A percentile compares a stretch with the other conserved stretches of the same genome.
phyloP scores from a whole-genome alignment of 2,113 vertebrate species.

The Stercorarius parasiticus region DNA sequence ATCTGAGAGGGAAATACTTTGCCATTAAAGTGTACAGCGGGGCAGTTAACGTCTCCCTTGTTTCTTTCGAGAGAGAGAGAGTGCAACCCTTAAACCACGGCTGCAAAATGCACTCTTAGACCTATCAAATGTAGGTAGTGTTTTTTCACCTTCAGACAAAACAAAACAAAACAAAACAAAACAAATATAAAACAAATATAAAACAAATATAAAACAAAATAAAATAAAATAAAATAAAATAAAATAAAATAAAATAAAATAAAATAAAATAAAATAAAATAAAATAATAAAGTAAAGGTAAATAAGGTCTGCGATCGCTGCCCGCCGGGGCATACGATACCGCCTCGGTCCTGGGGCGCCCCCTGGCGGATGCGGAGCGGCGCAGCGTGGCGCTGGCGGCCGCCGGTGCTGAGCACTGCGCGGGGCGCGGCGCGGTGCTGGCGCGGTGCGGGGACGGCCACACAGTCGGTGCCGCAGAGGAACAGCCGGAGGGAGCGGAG shows the following conservation, averaged over 20 bases:
- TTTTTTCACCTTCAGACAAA: neutral
- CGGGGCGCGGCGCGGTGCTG: neutral
- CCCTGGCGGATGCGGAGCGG: neutral
- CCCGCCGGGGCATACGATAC: accelerated
- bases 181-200: neutral
- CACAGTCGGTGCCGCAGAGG: too few relatives aligned
- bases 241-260: neutral
- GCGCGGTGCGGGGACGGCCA: neutral
- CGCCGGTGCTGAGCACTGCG: neutral
- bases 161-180: neutral
- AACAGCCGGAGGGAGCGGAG: too few relatives aligned
- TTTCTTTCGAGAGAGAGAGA: neutral
- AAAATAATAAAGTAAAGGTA: neutral
- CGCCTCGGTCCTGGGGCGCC: neutral
- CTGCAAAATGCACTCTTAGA: neutral
- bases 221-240: neutral
- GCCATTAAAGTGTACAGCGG: neutral
- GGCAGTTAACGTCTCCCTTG: neutral
- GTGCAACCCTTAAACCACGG: accelerated
- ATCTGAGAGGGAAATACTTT: neutral
- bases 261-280: neutral
- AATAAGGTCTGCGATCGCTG: accelerated
- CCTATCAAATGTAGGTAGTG: accelerated
- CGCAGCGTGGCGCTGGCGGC: accelerated
- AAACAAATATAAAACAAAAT: neutral